Percentiles rank a stretch among this genome's conserved stretches.
Evolutionary conservation across 2,113 vertebrate species (phyloP).

Genomic region (Atherinomorus stipes): DNA sequence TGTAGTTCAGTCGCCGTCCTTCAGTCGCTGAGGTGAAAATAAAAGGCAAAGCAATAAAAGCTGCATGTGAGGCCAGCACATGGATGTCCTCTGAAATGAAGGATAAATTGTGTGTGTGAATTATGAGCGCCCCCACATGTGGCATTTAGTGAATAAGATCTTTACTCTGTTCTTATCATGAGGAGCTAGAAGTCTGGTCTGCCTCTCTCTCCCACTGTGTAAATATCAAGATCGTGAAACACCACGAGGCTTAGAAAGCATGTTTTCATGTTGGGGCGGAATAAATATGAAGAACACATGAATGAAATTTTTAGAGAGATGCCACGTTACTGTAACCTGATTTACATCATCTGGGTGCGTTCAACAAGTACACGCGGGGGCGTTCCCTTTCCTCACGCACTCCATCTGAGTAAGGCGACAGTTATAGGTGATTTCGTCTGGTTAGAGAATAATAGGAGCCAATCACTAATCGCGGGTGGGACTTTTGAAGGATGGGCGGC

Average conservation of each 20-base stretch:
- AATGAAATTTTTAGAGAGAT: not conserved
- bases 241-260: not conserved
- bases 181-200: not conserved
- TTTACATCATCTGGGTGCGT: too few relatives aligned
- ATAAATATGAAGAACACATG: not conserved
- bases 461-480: too few relatives aligned
- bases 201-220: not conserved
- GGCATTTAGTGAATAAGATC: conserved; percentile 13
- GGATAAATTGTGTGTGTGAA: not conserved
- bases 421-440: too few relatives aligned
- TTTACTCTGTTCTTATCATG: not conserved
- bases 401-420: too few relatives aligned
- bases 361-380: too few relatives aligned
- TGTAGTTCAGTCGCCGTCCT: too few relatives aligned
- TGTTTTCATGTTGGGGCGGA: not conserved
- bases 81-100: not conserved
- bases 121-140: not conserved
- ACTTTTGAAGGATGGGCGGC: too few relatives aligned
- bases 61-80: not conserved
- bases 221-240: conserved; percentile 14
- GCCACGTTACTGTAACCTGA: too few relatives aligned
- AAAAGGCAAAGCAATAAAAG: not conserved
- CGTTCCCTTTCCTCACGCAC: too few relatives aligned
- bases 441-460: too few relatives aligned
- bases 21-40: not conserved